Percentiles rank a stretch among this genome's conserved stretches.
These are phyloP conservation scores for Melitaea athalia DNA, from an alignment of 2,888 invertebrate species.

Conservation along the genomic window DNA sequence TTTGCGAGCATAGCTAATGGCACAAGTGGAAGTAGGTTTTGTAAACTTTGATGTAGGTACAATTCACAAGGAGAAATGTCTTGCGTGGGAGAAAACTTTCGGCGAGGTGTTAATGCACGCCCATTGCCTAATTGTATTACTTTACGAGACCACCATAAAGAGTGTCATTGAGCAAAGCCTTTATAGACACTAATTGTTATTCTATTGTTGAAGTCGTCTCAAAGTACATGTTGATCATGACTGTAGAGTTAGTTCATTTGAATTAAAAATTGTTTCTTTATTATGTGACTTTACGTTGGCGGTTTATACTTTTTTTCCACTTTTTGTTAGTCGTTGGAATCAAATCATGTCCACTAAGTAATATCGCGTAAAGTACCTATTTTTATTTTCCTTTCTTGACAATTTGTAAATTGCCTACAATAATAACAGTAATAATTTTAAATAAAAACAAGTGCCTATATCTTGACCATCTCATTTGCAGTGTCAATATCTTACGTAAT, in stretches of 20 bases:
- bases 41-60: slow-evolving; percentile 58
- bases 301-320: background rate
- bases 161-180: slow-evolving; percentile 55
- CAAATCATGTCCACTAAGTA: too few species aligned
- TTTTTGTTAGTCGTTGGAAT: too few species aligned
- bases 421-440: background rate
- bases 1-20: slow-evolving; percentile 25
- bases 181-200: slow-evolving; percentile 72
- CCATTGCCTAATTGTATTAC: slow-evolving; percentile 79
- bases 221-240: slow-evolving; percentile 28
- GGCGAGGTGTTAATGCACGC: slow-evolving; percentile 77
- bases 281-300: background rate
- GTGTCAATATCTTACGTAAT: slow-evolving; percentile 43
- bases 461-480: slow-evolving; percentile 31
- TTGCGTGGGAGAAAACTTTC: slow-evolving; percentile 70
- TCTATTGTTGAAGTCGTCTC: slow-evolving; percentile 53
- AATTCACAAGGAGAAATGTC: slow-evolving; percentile 58
- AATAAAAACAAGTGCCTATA: slow-evolving; percentile 12
- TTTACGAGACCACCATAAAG: slow-evolving; percentile 73
- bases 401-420: background rate
- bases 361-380: too few species aligned
- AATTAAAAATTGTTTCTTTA: background rate
- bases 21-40: slow-evolving; percentile 38
- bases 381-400: too few species aligned
- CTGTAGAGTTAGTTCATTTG: slow-evolving; percentile 5